Percentiles rank a stretch among this genome's conserved stretches.
Conservation (phyloP, 2,797 vertebrate species). For the Typhlichthys subterraneus region DNA sequence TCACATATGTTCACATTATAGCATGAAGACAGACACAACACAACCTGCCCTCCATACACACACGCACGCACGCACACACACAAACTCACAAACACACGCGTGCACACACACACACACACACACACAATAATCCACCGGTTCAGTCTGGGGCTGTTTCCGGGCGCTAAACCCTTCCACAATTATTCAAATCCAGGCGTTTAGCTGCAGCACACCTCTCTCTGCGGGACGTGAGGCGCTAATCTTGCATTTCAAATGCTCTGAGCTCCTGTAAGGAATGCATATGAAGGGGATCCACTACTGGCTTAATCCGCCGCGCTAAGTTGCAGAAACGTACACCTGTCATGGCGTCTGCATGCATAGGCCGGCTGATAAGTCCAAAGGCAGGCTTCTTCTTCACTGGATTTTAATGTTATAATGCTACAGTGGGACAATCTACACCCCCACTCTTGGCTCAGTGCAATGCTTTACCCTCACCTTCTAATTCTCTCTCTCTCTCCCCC, state of each 20-base stretch:
- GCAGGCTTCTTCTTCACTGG: constrained; percentile 44
- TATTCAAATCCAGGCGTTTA: constrained; percentile 99
- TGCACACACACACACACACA: not conserved
- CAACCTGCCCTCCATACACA: constrained; percentile 41
- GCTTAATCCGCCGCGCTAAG: constrained; percentile 91
- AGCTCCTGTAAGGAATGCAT: constrained; percentile 99
- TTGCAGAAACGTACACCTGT: constrained; percentile 99
- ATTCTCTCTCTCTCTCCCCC: not conserved
- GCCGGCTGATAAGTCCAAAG: constrained; percentile 71
- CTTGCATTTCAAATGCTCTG: constrained; percentile 99
- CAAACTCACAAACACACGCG: constrained; percentile 28
- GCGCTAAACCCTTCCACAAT: constrained; percentile 96
- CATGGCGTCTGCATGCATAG: constrained; percentile 86
- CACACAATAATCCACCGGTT: constrained; percentile 95
- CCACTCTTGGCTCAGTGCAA: not conserved
- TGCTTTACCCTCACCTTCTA: not conserved
- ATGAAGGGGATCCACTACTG: constrained; percentile 95
- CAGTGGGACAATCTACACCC: constrained; percentile 15
- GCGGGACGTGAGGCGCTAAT: constrained; percentile 96
- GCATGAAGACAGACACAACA: constrained; percentile 62
- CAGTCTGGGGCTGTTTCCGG: constrained; percentile 96
- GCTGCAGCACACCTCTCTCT: constrained; percentile 97
- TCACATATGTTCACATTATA: constrained; percentile 67
- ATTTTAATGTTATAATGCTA: constrained; percentile 46
- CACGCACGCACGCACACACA: constrained; percentile 34